These are phyloP conservation scores for Drosophila gunungcola DNA, from an alignment of 1,140 invertebrate genomes.

Conservation along the genomic window DNA sequence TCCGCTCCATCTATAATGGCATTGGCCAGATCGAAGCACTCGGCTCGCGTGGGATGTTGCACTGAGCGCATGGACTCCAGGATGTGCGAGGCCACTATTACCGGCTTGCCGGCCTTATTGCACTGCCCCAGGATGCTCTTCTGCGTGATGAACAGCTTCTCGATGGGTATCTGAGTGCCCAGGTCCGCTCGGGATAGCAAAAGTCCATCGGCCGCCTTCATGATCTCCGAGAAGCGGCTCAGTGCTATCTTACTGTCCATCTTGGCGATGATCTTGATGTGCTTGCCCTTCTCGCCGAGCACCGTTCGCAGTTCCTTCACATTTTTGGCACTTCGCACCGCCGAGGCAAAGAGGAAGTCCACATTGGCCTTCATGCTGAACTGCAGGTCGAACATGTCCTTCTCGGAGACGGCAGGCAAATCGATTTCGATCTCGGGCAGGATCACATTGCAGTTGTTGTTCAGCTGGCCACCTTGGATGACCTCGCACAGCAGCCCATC, in stretches of 20 bases:
- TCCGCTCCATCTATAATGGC: constrained; percentile 98
- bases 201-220: constrained; percentile 96
- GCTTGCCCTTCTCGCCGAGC: constrained; percentile 95
- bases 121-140: constrained; percentile 97
- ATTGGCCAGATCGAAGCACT: constrained; percentile 98
- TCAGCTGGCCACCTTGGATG: constrained; percentile 97
- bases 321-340: constrained; percentile 96
- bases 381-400: constrained; percentile 96
- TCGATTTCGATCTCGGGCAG: constrained; percentile 97
- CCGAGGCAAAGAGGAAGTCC: constrained; percentile 99
- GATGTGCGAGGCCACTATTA: constrained; percentile 99
- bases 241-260: constrained; percentile 99
- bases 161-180: constrained; percentile 98
- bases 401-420: constrained; percentile 98
- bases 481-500: constrained; percentile 90
- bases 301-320: constrained; percentile 94
- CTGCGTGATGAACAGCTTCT: constrained; percentile 99
- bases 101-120: constrained; percentile 96
- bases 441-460: constrained; percentile 98
- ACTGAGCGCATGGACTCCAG: constrained; percentile 98
- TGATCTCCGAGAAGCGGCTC: constrained; percentile 96
- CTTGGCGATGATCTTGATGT: constrained; percentile 97
- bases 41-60: constrained; percentile 97
- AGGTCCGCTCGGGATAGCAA: constrained; percentile 98
- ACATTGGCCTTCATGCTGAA: constrained; percentile 97